A percentile compares a stretch with the other conserved stretches of the same genome.
Conservation (phyloP, 2,113 vertebrate species). For the Carassius auratus region DNA sequence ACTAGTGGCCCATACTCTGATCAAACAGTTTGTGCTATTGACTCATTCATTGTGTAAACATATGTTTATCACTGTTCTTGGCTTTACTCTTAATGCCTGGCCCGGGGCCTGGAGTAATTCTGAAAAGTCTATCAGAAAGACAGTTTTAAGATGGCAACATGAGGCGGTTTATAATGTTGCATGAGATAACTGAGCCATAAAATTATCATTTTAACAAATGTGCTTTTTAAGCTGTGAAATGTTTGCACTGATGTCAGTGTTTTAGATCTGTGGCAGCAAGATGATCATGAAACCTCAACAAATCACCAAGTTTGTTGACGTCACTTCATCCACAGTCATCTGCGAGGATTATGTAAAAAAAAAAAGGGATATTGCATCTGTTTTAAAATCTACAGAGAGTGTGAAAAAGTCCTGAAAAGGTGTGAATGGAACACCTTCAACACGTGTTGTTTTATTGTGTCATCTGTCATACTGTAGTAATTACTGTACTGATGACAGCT, state of each 20-base stretch:
- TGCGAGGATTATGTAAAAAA: neutral
- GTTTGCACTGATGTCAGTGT: neutral
- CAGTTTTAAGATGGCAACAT: neutral
- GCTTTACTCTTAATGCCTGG: neutral
- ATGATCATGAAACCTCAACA: neutral
- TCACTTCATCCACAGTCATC: neutral
- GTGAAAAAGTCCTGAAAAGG: neutral
- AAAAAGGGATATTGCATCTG: neutral
- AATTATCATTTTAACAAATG: neutral
- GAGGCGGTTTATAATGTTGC: neutral
- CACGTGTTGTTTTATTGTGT: neutral
- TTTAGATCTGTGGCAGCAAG: neutral
- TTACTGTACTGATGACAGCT: neutral
- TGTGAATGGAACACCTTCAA: neutral
- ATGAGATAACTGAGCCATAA: neutral
- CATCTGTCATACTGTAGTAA: neutral
- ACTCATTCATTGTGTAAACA: neutral
- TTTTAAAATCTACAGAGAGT: neutral
- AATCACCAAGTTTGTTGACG: neutral
- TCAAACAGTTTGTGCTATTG: neutral
- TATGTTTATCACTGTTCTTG: neutral
- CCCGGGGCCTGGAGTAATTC: neutral
- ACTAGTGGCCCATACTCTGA: neutral
- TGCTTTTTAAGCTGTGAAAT: neutral
- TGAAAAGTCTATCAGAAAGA: neutral